phyloP scores from a whole-genome alignment of 2,113 vertebrate genomes.

The Montifringilla adamsi region DNA sequence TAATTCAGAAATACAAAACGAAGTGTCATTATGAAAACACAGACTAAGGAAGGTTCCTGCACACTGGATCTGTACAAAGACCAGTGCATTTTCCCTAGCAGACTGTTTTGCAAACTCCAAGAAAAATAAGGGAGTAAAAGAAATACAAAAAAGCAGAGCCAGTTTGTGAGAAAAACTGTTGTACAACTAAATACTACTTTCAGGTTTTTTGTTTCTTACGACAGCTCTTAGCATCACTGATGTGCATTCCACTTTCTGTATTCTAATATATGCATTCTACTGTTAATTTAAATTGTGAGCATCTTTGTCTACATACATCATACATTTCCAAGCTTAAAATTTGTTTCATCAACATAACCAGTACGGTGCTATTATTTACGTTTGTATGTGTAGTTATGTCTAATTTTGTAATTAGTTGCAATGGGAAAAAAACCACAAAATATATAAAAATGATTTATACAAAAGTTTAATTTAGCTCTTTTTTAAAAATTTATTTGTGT shows the following conservation, averaged over 20 bases:
- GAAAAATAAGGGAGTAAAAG: neutral
- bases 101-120: neutral
- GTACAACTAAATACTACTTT: neutral
- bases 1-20: conserved; percentile 11
- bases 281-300: conserved; percentile 62
- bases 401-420: conserved; percentile 82
- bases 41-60: neutral
- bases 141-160: neutral
- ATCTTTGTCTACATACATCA: conserved; percentile 55
- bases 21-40: neutral
- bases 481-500: conserved; percentile 81
- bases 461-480: conserved; percentile 81
- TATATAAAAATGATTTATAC: conserved; percentile 78
- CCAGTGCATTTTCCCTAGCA: conserved; percentile 35
- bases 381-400: conserved; percentile 81
- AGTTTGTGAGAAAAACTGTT: neutral
- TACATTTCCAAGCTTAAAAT: conserved; percentile 63
- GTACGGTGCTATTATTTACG: conserved; percentile 90
- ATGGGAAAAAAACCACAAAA: conserved; percentile 65
- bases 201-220: conserved; percentile 13
- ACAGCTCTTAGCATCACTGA: conserved; percentile 81
- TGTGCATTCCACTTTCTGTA: conserved; percentile 98
- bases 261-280: conserved; percentile 74
- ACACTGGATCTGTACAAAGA: neutral
- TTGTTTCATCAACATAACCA: conserved; percentile 78